phyloP scores from a whole-genome alignment of 35 echinoderm and acorn worm species.

The Diadema setosum region DNA sequence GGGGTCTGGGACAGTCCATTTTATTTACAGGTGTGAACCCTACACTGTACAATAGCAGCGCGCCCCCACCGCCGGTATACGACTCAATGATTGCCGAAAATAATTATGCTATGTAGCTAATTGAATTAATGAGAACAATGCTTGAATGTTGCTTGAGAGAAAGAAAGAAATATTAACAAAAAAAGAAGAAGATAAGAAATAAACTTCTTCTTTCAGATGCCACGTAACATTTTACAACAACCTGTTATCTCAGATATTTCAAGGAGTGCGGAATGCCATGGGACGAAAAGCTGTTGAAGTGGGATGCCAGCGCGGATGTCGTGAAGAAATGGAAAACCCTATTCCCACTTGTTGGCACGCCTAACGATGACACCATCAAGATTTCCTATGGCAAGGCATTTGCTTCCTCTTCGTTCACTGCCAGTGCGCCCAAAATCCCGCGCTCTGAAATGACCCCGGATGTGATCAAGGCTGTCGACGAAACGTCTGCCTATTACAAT shows the following conservation, averaged over 20 bases:
- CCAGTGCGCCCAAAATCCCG: not conserved
- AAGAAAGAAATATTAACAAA: too few relatives aligned
- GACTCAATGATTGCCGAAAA: too few relatives aligned
- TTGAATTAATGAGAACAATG: too few relatives aligned
- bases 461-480: conserved; percentile 9
- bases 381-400: not conserved
- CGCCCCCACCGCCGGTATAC: too few relatives aligned
- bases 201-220: too few relatives aligned
- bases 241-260: conserved; percentile 50
- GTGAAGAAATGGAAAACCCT: not conserved
- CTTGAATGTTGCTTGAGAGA: too few relatives aligned
- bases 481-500: not conserved
- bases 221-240: too few relatives aligned
- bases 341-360: not conserved
- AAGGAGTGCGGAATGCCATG: conserved; percentile 51
- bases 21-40: too few relatives aligned
- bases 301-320: conserved; percentile 6
- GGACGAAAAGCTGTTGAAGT: not conserved
- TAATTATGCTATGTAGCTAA: too few relatives aligned
- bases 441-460: not conserved
- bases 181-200: too few relatives aligned
- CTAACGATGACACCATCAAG: not conserved
- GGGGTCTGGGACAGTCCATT: too few relatives aligned
- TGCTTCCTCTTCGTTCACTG: not conserved
- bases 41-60: too few relatives aligned